Conservation (phyloP, 2,113 vertebrate species). For the Xiphophorus maculatus region DNA sequence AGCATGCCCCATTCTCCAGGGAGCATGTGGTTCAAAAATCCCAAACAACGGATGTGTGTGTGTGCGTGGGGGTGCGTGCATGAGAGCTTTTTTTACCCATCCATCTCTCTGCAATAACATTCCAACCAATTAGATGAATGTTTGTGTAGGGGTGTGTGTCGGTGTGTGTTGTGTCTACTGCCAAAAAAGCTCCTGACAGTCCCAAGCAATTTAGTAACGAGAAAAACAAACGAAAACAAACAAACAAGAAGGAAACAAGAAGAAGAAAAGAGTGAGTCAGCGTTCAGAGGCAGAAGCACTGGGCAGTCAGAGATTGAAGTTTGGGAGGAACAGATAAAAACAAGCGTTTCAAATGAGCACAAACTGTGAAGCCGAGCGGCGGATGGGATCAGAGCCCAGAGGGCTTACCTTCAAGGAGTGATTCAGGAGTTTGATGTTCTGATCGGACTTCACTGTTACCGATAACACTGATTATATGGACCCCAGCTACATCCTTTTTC, state of each 20-base stretch:
- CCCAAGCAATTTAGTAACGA: conserved; percentile 16
- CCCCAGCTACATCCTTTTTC: not conserved
- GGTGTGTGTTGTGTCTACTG: conserved; percentile 1
- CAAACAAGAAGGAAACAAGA: not conserved
- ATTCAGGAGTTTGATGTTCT: not conserved
- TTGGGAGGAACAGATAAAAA: conserved; percentile 25
- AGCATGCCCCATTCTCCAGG: conserved; percentile 52
- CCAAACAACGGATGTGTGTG: conserved; percentile 50
- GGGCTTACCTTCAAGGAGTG: not conserved
- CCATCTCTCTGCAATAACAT: conserved; percentile 46
- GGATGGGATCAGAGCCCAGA: not conserved
- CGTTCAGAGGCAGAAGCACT: not conserved
- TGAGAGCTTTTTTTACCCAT: not conserved
- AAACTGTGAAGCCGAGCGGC: not conserved
- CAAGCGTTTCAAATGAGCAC: conserved; percentile 33
- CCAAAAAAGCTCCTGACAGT: not conserved
- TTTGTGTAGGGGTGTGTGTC: not conserved
- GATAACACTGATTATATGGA: not conserved
- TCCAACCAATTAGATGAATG: conserved; percentile 32
- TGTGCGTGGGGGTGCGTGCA: not conserved
- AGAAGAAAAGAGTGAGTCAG: conserved; percentile 18
- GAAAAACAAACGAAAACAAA: not conserved
- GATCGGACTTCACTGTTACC: not conserved
- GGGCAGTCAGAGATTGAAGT: not conserved
- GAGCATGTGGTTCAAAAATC: conserved; percentile 47